These are phyloP conservation scores for Drosophila flavopinicola DNA, from an alignment of 2,888 invertebrate species.

Conservation along the genomic window DNA sequence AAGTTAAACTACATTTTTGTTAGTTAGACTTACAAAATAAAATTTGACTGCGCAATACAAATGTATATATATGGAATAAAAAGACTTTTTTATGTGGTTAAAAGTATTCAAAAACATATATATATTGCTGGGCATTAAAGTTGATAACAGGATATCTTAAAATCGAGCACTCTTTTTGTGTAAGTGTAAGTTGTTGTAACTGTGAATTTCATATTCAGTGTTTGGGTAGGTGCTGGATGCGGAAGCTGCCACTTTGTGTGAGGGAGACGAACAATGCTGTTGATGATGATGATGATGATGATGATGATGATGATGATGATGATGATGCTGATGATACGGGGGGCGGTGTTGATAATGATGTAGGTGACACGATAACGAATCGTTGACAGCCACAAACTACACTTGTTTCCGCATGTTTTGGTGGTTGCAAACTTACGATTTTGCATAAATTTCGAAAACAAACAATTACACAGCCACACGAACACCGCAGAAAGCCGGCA, in stretches of 20 bases:
- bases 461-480: slow-evolving; percentile 58
- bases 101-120: too few relatives aligned
- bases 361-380: slow-evolving; percentile 37
- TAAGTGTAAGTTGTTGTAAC: slow-evolving; percentile 34
- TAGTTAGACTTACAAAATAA: too few relatives aligned
- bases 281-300: neutral
- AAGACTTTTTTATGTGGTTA: too few relatives aligned
- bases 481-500: slow-evolving; percentile 13
- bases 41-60: too few relatives aligned
- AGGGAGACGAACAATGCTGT: neutral
- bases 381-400: slow-evolving; percentile 44
- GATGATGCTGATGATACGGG: neutral
- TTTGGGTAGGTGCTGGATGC: slow-evolving; percentile 33
- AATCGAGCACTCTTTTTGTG: neutral
- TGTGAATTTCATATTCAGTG: slow-evolving; percentile 63
- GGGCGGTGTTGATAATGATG: slow-evolving; percentile 5
- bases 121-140: too few relatives aligned
- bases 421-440: slow-evolving; percentile 28
- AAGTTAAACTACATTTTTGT: too few relatives aligned
- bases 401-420: slow-evolving; percentile 38
- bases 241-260: slow-evolving; percentile 16
- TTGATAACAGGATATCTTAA: slow-evolving; percentile 15
- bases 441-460: slow-evolving; percentile 61
- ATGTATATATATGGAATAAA: too few relatives aligned
- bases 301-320: slow-evolving; percentile 10